Percentiles rank a stretch among this genome's conserved stretches.
These are phyloP conservation scores for Subanguina moxae DNA, from an alignment of 1,140 invertebrate genomes.

Conservation along the genomic window DNA sequence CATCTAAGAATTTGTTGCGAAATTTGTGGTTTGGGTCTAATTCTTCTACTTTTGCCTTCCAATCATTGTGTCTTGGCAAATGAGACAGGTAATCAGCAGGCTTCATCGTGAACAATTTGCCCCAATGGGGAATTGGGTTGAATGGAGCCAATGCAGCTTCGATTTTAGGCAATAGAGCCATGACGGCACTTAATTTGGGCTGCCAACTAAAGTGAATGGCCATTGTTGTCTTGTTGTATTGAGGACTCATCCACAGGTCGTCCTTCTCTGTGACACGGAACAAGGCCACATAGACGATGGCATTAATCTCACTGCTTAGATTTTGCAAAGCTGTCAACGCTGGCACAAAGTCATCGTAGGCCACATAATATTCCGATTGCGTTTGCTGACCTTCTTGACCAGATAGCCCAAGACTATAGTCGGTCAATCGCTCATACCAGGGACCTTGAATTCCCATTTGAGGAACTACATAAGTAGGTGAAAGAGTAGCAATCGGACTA, in stretches of 20 bases:
- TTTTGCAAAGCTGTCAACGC: background rate
- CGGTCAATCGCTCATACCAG: background rate
- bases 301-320: background rate
- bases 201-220: constrained; percentile 1
- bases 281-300: background rate
- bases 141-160: background rate
- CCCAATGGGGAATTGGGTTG: background rate
- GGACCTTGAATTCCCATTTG: background rate
- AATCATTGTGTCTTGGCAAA: background rate
- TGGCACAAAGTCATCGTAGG: background rate
- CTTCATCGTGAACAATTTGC: background rate
- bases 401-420: background rate
- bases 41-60: background rate
- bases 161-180: background rate
- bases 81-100: background rate
- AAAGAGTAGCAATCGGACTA: background rate
- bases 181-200: background rate
- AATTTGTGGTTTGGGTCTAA: constrained; percentile 1
- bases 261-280: background rate
- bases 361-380: background rate
- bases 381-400: background rate
- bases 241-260: background rate
- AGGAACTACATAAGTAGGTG: background rate
- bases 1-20: background rate
- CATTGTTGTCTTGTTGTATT: background rate